Base-by-base conservation (phyloP, 2,888 invertebrate genomes). In the Cryptus viduatorius region DNA sequence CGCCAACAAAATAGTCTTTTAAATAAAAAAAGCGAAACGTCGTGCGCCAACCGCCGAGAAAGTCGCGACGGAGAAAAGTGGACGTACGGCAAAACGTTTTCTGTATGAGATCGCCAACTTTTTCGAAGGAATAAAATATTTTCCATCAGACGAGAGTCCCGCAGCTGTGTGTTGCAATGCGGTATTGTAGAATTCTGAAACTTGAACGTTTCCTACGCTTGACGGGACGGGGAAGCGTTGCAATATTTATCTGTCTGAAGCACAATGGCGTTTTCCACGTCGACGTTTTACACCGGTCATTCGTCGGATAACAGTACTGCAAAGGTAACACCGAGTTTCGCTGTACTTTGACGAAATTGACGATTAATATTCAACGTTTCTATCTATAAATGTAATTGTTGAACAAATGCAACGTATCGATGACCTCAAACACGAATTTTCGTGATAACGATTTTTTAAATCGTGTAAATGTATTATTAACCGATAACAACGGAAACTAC, bases 181-280 rank as follows among this genome's bases (percentile, higher is more conserved):
- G 19, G 56, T 56, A 19, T 16, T 19, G 8, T 48, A 50, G 78
- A 87, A 86, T 86, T 82, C 84, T 82, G 80, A 79, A 84, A 85
- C 80, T 86, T 79, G 67, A 37, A 64, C 79, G 72, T 87, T 84
- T 86, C 84, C 72, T 82, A 79, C 14, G 78, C 78, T 87, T 82
- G 85, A 83, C 80, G 80, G 29, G 56, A 56, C 76, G 68, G 42
- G 44, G 69, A 84, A 82, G 71, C 82, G 81, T 80, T 86, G 80
- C 85, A 89, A 89, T 89, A 87, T 89, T 89, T 86, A 89, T 87
- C 84, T 72, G 86, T 86, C 85, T 82, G 85, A 83, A 85, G 86
- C 71, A 76, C 73, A 82, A 82, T 77, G n/a, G 77, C 77, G 48
- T 75, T 84, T 80, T 46, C 65, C 75, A 19, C 82, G 59, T 73